phyloP scores from a whole-genome alignment of 2,888 invertebrate species.

The Reticulitermes lucifugus region DNA sequence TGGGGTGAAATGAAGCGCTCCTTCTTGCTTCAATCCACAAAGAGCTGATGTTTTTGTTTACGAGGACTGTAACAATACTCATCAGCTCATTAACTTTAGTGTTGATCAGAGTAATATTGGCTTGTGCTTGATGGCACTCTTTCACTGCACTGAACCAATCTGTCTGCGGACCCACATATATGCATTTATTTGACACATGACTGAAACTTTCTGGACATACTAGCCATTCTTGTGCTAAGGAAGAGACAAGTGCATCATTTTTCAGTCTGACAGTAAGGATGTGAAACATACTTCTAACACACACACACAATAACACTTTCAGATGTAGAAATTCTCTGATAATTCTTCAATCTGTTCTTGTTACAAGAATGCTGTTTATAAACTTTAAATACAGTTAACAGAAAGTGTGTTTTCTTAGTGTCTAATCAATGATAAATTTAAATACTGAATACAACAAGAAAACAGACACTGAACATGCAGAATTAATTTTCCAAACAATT shows the following conservation, averaged over 20 bases:
- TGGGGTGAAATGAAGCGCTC: not conserved
- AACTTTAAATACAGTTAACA: too few species aligned
- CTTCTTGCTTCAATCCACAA: conserved; percentile 20
- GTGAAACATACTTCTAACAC: not conserved
- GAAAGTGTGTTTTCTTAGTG: too few species aligned
- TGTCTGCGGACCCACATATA: conserved; percentile 12
- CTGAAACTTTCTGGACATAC: not conserved
- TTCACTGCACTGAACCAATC: conserved; percentile 9
- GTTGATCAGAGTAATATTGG: not conserved
- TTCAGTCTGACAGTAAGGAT: too few species aligned
- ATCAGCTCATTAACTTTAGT: not conserved
- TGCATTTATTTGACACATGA: not conserved
- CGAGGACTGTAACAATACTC: not conserved
- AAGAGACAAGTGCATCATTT: too few species aligned
- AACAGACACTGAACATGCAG: too few species aligned
- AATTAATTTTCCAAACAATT: too few species aligned
- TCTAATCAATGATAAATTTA: too few species aligned
- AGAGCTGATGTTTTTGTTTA: not conserved
- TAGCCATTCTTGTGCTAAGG: not conserved
- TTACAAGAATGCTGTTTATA: too few species aligned
- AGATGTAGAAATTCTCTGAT: not conserved
- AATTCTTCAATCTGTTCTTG: too few species aligned
- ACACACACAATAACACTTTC: not conserved
- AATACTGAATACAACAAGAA: too few species aligned
- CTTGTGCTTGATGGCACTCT: not conserved